Base-by-base conservation (phyloP, 2,888 invertebrate genomes). In the Pemphredon lugubris region DNA sequence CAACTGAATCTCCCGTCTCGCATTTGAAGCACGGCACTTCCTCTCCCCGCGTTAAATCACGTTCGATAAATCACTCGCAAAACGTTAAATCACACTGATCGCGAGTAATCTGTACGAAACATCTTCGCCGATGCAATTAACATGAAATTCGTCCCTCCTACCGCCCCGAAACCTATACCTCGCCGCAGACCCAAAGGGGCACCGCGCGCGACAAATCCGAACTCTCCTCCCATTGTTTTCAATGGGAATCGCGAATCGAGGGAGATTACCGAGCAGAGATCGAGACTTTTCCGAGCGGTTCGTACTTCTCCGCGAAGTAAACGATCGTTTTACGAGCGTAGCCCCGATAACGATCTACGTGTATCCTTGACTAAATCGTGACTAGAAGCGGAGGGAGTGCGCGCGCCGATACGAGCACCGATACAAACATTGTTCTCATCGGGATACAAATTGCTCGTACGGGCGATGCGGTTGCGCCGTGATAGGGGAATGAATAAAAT, bases 361-460 rank as follows among this genome's bases (percentile, higher is more conserved):
- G 84, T 88, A 87, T 88, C 87, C 88, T 88, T 88, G 88, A 85
- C 87, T 87, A 87, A 88, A 88, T 88, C 89, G 88, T 88, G 89
- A 88, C 88, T 88, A 87, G 87, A 85, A 85, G 86, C 80, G 81
- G 83, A 74, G 76, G 79, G 82, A 79, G 84, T 79, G 82, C 53
- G 84, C 79, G 82, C 53, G 57, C 58, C 73, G 67, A 71, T 73
- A 63, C 70, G 48, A 42, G 39, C 65, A 18, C 58, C 63, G 84
- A 84, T 83, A 82, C 76, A 84, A 70, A 87, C 87, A 87, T 86
- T 87, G 86, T 87, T 87, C 82, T 81, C 83, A 80, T 85, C 83
- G 81, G 64, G 84, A 85, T 85, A 87, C 86, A 87, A 87, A 87
- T 87, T 87, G 86, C 82, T 83, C 74, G 74, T 68, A 59, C 48